Evolutionary conservation across 2,797 vertebrate species (phyloP), one percentile per base, ranked within the genome.

Genomic region (Miichthys miiuy): DNA sequence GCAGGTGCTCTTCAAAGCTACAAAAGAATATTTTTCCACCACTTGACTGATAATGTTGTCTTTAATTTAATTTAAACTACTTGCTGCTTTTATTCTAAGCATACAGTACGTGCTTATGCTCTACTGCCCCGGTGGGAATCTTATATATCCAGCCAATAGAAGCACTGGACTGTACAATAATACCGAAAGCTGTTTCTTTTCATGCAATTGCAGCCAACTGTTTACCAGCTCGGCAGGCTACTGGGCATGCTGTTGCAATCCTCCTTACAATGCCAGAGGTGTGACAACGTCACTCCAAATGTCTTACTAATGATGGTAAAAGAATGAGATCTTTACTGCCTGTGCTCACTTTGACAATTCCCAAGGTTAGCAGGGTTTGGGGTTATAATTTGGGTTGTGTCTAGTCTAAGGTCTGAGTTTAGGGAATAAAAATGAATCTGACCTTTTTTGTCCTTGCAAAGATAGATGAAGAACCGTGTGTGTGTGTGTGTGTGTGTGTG

Each of bases 201-300:
- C n/a, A 56, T 46, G 65, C 14, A 47, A 44, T 51, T 21, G 60
- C 57, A 58, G 75, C 47, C 41, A 76, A 71, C 21, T 72, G 78
- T 77, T 79, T 75, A 3, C 60, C 41, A 67, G 46, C 18, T 72
- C 2, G n/a, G 71, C 72, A 68, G 64, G 25, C 41, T 63, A 13
- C 64, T 76, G 52, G 46, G 23, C 62, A 60, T 51, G 57, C 55
- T 65, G 77, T 67, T 17, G 9, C 23, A 72, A 51, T 44, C 63
- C 56, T 60, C 38, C 25, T 79, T 52, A 77, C 70, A 69, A 55
- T 46, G 74, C 71, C 57, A 75, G 75, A 85, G 81, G 61, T 89
- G 77, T 61, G 61, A 89, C 77, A 81, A 54, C 61, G 57, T 77
- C 81, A 81, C 62, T 86, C 80, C 74, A 68, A 62, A 75, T 72